phyloP scores from a whole-genome alignment of 2,888 invertebrate species.

The Parapristionchus giblindavisi region DNA sequence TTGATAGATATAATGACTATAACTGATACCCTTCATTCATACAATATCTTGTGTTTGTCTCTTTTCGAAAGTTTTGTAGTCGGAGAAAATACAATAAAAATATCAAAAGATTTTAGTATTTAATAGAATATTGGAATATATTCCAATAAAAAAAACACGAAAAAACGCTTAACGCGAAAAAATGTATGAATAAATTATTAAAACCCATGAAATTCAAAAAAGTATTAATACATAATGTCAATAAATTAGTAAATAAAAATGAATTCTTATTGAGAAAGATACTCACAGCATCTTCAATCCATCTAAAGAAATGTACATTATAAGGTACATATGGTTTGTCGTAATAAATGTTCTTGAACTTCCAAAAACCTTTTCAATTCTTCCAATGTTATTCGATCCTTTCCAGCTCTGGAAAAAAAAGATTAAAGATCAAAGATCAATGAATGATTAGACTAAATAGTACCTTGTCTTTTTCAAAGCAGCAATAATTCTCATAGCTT shows the following conservation, averaged over 20 bases:
- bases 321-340: constrained; percentile 69
- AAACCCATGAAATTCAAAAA: background rate
- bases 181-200: background rate
- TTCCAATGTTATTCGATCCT: constrained; percentile 69
- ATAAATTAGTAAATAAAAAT: background rate
- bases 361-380: constrained; percentile 69
- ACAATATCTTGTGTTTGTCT: too few relatives aligned
- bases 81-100: too few relatives aligned
- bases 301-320: constrained; percentile 68
- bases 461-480: constrained; percentile 68
- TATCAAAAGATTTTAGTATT: too few relatives aligned
- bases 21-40: too few relatives aligned
- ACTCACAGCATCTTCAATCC: constrained; percentile 68
- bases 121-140: too few relatives aligned
- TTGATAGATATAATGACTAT: background rate
- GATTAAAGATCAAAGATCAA: background rate
- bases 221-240: background rate
- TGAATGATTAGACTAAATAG: background rate
- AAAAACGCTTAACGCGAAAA: too few relatives aligned
- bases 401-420: constrained; percentile 56
- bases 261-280: constrained; percentile 26
- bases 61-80: too few relatives aligned
- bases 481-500: constrained; percentile 69
- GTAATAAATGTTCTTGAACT: constrained; percentile 66
- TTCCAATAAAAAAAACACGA: too few relatives aligned